Evolutionary conservation across 37 sponge, comb jelly and placozoan species (phyloP).

Genomic region (Beroe ovata): DNA sequence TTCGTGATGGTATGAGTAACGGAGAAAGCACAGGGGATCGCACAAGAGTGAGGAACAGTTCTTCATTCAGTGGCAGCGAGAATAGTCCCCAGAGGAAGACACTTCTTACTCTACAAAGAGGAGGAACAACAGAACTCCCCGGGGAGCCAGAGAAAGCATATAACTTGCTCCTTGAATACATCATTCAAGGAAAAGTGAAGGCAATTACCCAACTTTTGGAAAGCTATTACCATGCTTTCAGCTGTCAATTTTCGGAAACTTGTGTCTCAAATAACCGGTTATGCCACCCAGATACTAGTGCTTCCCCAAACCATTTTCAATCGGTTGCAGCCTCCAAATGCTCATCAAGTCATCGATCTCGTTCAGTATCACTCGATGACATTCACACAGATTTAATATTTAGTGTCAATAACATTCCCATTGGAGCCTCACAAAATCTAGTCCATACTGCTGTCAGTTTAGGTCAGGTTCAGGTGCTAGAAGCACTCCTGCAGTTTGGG

Average conservation of each 20-base stretch:
- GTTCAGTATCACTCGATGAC: conserved; percentile 10
- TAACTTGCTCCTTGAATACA: conserved; percentile 15
- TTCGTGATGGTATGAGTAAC: too few species aligned
- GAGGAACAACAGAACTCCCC: conserved; percentile 46
- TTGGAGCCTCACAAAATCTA: not conserved
- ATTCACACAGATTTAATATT: not conserved
- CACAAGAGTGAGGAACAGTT: not conserved
- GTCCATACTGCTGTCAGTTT: conserved; percentile 14
- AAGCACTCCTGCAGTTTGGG: not conserved
- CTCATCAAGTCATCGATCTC: not conserved
- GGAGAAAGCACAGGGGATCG: too few species aligned
- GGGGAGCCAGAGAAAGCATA: conserved; percentile 24
- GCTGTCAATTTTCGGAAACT: too few species aligned
- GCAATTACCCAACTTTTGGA: not conserved
- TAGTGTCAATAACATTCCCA: not conserved
- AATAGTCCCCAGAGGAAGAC: conserved; percentile 2
- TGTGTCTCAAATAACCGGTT: not conserved
- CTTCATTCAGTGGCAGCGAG: not conserved
- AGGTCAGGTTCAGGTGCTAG: not conserved
- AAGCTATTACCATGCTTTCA: conserved; percentile 15
- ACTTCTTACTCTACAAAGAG: conserved; percentile 22
- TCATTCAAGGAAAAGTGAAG: not conserved
- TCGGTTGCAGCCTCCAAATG: not conserved
- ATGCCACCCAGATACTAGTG: not conserved
- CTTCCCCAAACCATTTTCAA: not conserved